Conservation (phyloP, 2,888 invertebrate genomes). For the Villa cingulata region DNA sequence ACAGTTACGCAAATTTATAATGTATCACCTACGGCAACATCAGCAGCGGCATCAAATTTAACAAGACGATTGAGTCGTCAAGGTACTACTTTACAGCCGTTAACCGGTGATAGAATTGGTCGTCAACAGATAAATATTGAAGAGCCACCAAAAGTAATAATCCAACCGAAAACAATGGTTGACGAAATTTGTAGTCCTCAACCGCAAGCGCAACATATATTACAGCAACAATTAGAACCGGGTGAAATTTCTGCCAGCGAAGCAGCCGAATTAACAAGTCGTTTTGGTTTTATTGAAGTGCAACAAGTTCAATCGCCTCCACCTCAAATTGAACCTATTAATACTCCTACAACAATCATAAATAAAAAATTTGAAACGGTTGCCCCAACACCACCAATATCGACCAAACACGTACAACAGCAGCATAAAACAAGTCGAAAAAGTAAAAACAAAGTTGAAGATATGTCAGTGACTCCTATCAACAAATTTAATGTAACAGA, state of each 20-base stretch:
- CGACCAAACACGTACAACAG: not conserved
- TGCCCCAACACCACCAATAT: no score
- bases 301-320: not conserved
- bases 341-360: no score
- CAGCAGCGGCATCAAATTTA: constrained; percentile 23
- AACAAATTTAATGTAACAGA: not conserved
- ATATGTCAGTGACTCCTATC: not conserved
- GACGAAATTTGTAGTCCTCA: constrained; percentile 4
- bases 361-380: no score
- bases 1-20: not conserved
- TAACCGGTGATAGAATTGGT: not conserved
- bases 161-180: not conserved
- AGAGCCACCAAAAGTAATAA: not conserved
- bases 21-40: constrained; percentile 3
- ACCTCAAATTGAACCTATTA: not conserved
- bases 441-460: not conserved
- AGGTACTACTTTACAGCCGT: not conserved
- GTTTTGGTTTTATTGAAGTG: not conserved
- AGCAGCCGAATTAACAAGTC: constrained; percentile 6
- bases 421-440: not conserved
- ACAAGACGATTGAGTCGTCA: constrained; percentile 16
- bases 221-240: constrained; percentile 2
- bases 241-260: constrained; percentile 3
- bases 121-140: not conserved
- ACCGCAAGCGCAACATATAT: constrained; percentile 12